Evolutionary conservation across 35 echinoderm and acorn worm genomes (phyloP).

Genomic region (Lytechinus pictus): DNA sequence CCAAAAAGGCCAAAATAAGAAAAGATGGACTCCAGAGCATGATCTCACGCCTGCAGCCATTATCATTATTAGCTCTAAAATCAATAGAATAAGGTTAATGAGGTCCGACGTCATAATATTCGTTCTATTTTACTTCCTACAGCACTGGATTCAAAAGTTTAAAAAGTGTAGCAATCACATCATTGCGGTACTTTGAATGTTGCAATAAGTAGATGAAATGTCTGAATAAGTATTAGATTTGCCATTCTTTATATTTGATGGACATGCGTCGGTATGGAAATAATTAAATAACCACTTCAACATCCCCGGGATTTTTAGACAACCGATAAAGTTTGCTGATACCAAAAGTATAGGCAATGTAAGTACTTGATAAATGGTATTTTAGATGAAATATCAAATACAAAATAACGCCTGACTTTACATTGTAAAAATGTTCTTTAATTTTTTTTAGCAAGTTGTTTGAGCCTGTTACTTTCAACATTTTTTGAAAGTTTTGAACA

Average conservation of each 20-base stretch:
- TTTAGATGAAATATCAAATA: too few species aligned
- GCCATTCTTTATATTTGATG: neutral
- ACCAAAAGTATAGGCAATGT: too few species aligned
- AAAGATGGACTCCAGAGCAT: neutral
- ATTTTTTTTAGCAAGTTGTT: too few species aligned
- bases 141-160: neutral
- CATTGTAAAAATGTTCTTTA: too few species aligned
- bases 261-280: neutral
- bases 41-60: slow-evolving; percentile 29
- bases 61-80: slow-evolving; percentile 47
- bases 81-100: slow-evolving; percentile 36
- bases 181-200: neutral
- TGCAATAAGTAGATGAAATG: neutral
- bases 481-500: too few species aligned
- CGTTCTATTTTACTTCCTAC: neutral
- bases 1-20: neutral
- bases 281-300: too few species aligned
- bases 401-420: too few species aligned
- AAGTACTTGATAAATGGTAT: too few species aligned
- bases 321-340: too few species aligned
- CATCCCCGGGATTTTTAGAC: too few species aligned
- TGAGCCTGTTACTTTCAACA: too few species aligned
- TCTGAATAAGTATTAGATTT: neutral
- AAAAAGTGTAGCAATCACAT: neutral
- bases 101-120: slow-evolving; percentile 31